Base-by-base conservation (phyloP, 2,797 vertebrate genomes). In the Lophius americanus region DNA sequence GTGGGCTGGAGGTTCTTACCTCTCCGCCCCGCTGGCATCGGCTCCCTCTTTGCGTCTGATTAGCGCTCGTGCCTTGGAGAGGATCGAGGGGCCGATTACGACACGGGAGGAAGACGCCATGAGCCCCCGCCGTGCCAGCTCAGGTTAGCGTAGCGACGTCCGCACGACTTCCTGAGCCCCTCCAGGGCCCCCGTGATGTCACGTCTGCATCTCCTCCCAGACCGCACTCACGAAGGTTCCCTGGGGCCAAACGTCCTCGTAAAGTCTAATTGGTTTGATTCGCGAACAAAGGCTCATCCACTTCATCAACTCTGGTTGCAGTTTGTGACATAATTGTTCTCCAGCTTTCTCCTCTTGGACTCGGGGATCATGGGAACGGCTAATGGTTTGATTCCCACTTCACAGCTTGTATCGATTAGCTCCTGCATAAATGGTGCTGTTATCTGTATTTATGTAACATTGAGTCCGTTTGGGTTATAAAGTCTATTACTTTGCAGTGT, bases 1-100 rank as follows among this genome's bases (percentile, higher is more conserved):
- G 83, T 85, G 77, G 68, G 67, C 48, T 62, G 35, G 68, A 64
- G 57, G 41, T 75, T 69, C 42, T 47, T 35, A 41, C 43, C 44
- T 44, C 68, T 3, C 14, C 3, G 42, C 38, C 38, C 2, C 38
- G 3, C 53, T 1, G 4, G 44, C 64, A 52, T 38, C 37, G 23
- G 35, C 12, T 53, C 51, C 60, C 36, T 76, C 72, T 68, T 75
- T 81, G 75, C 43, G 73, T 88, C 87, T 82, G 75, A 89, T 84
- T 81, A 75, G 57, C 46, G 63, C 52, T 73, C 81, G 14, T 59
- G 62, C 46, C 60, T 52, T 7, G 7, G 62, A 63, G 61, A 64
- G 10, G 8, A 51, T 62, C 51, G 38, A 63, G 61, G 66, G n/a
- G 44, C 37, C 52, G 75, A 65, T 75, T 60, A 71, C 47, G 53